These are phyloP conservation scores for Pangasius macronema DNA, from an alignment of 2,797 vertebrate species.

Conservation along the genomic window DNA sequence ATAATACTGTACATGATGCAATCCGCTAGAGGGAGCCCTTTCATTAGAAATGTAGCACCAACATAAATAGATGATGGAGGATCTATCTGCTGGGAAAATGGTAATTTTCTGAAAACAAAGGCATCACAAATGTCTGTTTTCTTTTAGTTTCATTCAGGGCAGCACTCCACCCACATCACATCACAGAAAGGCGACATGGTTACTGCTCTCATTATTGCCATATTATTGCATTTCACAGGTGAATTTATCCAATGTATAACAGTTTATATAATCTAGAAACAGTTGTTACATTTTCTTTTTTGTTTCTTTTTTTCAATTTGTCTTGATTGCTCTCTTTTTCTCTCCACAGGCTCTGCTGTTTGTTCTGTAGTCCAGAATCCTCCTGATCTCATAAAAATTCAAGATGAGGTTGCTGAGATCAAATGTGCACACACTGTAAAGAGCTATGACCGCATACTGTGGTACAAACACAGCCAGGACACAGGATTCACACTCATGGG, in stretches of 20 bases:
- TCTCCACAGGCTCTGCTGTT: too few relatives aligned
- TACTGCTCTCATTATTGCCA: neutral
- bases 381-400: neutral
- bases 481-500: too few relatives aligned
- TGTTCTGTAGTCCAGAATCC: too few relatives aligned
- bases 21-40: neutral
- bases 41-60: neutral
- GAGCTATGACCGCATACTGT: neutral
- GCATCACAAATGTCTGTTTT: neutral
- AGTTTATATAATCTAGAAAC: too few relatives aligned
- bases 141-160: neutral
- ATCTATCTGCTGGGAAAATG: neutral
- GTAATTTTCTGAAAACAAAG: neutral
- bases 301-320: too few relatives aligned
- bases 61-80: neutral
- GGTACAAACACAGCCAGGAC: constrained; percentile 3
- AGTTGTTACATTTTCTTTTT: too few relatives aligned
- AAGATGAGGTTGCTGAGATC: too few relatives aligned
- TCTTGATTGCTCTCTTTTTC: too few relatives aligned
- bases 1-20: neutral
- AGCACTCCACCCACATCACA: neutral
- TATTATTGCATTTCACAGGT: neutral
- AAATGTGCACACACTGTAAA: neutral
- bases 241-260: neutral
- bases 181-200: neutral